Evolutionary conservation across 30 jellyfish, hydroid and myxozoan genomes (phyloP).

Genomic region (Catostylus mosaicus): DNA sequence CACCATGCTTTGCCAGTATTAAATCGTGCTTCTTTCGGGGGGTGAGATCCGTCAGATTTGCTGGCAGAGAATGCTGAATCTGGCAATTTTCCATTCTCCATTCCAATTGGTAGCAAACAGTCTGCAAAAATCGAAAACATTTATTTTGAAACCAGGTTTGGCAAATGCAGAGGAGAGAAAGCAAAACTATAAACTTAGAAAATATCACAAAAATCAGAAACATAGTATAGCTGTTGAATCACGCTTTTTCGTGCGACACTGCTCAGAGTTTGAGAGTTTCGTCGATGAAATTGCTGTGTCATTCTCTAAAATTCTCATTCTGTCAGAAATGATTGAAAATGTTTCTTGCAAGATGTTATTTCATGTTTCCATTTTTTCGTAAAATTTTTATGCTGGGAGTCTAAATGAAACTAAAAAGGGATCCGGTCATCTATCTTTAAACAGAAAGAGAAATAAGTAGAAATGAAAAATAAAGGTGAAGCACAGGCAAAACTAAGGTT

Average conservation of each 20-base stretch:
- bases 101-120: slow-evolving; percentile 47
- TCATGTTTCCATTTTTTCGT: too few species aligned
- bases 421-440: too few species aligned
- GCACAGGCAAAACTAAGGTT: background rate
- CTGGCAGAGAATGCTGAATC: slow-evolving; percentile 38
- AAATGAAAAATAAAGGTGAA: background rate
- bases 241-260: background rate
- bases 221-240: background rate
- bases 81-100: slow-evolving; percentile 43
- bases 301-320: too few species aligned
- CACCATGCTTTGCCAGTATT: slow-evolving; percentile 41
- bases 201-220: background rate
- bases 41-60: background rate
- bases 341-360: too few species aligned
- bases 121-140: slow-evolving; percentile 20
- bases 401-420: too few species aligned
- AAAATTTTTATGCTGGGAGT: too few species aligned
- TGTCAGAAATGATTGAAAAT: too few species aligned
- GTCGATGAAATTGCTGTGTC: background rate
- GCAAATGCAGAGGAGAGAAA: background rate
- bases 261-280: background rate
- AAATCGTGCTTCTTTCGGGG: slow-evolving; percentile 47
- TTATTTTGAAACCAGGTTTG: too few species aligned
- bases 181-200: background rate
- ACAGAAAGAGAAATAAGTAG: too few species aligned